Base-by-base conservation (phyloP, 2,888 invertebrate species). In the Ophonus ardosiacus region DNA sequence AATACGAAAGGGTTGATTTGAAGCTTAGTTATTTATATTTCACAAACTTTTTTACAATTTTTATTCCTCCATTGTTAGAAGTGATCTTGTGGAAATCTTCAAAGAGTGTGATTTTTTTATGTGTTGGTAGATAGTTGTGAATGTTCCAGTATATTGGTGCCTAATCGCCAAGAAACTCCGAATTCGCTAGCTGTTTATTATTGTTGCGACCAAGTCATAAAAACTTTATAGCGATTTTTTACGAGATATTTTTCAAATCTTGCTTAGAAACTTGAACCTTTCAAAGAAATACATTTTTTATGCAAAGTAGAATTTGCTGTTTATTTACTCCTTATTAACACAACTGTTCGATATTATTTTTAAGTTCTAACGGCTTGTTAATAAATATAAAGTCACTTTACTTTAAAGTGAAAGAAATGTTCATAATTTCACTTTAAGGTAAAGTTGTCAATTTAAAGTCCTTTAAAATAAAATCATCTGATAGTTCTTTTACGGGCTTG, bases 81-180 rank as follows among this genome's bases (percentile, higher is more conserved):
- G 40, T 40, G 5, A 10, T 43, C 7, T 43, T 43, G 43, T 43
- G 17, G 17, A 59, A 17, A 59, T 61, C 2, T 61, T 8, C n/a
- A 61, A 15, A 6, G 17, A 7, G 21, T 38, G 38, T 31, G 31
- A 38, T 65, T 65, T 65, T 65, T 18, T 65, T 15, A 31, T 31
- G 65, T 65, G 13, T 0, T 13, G 18, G 61, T 31, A 13, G 65
- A 65, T 31, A 31, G 65, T 38, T 65, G 65, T 31, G 38, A 65
- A 65, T 65, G 65, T 65, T 65, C 65, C 65, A 38, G n/a, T 31
- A 38, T 65, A 65, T 65, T 65, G 65, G 65, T 38, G 38, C 65
- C 38, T 65, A 65, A 65, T 65, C 65, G 65, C 15, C 65, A 65
- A 38, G 38, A 65, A 65, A 65, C 65, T 65, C n/a, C 65, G 8